Base-by-base conservation (phyloP, 2,888 invertebrate species). In the Cyclophora albipunctata region DNA sequence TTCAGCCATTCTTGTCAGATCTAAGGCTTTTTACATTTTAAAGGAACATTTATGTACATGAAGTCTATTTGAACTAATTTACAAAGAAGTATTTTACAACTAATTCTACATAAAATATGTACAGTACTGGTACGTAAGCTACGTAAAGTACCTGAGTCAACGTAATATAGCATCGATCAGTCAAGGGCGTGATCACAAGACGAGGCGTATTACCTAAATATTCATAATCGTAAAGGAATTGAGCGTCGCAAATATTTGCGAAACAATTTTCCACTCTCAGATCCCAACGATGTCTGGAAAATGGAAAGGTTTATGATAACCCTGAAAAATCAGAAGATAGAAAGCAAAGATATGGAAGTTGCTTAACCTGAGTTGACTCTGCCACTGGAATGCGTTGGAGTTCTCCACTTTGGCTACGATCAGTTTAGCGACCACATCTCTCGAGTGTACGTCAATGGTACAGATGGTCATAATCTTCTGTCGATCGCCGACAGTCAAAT, bases 391-490 rank as follows among this genome's bases (percentile, higher is more conserved):
- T 3, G 95, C 95, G 40, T 92, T 91, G 0, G 93, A 90, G 45
- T 90, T 91, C 59, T 96, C 96, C 0, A 97, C 94, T 78, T 95
- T 96, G 61, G 93, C 92, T 0, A 86, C 59, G 51, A 98, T 96
- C 71, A 98, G 91, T 74, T 96, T 97, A 0, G 93, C 92, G 0
- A 98, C 96, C 4, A 98, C 97, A 76, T 98, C 98, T 69, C 98
- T 90, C 3, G 97, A 96, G 71, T 98, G 98, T 2, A 98, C 98
- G 73, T 97, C 96, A 54, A 96, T 97, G 3, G 98, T 98, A 80
- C 98, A 98, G 66, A 98, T 95, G 0, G 98, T 97, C 96, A 97
- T 98, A 64, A 98, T 96, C 81, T 98, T 98, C 79, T 97, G 97
- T 7, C 98, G 91, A 66, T 97, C 96, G 2, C 95, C 95, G 0